A percentile compares a stretch with the other conserved stretches of the same genome.
Evolutionary conservation across 2,888 invertebrate genomes (phyloP).

Genomic region (Drosophila histrio): DNA sequence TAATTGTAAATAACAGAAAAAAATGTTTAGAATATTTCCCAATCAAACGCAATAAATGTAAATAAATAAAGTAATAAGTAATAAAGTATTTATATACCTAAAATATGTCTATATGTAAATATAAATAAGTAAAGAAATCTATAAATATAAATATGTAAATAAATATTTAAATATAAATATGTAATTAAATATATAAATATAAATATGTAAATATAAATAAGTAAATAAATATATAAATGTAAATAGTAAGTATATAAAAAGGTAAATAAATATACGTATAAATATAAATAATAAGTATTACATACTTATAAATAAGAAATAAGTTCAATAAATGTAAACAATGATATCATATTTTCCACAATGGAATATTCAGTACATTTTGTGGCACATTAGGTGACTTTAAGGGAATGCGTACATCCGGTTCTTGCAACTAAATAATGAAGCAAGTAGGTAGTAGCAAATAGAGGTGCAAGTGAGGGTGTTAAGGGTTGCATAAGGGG

Average conservation of each 20-base stretch:
- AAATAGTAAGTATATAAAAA: neutral
- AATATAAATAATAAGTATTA: neutral
- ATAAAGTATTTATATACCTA: too few species aligned
- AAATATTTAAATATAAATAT: too few species aligned
- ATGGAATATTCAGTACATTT: neutral
- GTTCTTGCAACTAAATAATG: conserved; percentile 3
- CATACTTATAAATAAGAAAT: neutral
- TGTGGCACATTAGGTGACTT: neutral
- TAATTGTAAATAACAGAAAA: neutral
- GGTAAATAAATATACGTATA: neutral
- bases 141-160: too few species aligned
- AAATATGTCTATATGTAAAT: too few species aligned
- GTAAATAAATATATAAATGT: neutral
- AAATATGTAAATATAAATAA: neutral
- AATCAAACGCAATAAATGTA: neutral
- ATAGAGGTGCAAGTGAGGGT: neutral
- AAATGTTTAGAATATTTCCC: neutral
- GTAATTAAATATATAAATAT: too few species aligned
- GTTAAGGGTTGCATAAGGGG: neutral
- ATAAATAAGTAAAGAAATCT: too few species aligned
- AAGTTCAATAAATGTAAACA: neutral
- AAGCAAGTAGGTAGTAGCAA: neutral
- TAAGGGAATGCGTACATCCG: neutral
- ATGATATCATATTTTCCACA: neutral
- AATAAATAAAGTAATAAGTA: too few species aligned